Percentiles rank a stretch among this genome's conserved stretches.
These are phyloP conservation scores for Agonopterix alstromeriana DNA, from an alignment of 2,888 invertebrate genomes.

Conservation along the genomic window DNA sequence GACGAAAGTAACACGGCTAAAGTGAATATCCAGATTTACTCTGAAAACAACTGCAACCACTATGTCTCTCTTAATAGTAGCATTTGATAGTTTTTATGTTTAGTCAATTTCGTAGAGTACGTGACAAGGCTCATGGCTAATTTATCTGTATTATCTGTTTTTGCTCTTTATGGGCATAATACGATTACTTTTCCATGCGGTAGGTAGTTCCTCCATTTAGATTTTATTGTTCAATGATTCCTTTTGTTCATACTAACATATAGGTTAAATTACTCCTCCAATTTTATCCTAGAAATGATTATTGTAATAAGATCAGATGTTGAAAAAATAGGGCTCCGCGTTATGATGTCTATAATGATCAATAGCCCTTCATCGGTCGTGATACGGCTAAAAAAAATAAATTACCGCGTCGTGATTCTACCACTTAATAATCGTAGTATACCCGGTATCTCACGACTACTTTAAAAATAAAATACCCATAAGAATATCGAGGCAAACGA, in stretches of 20 bases:
- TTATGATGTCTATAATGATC: constrained; percentile 67
- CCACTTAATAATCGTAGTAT: constrained; percentile 70
- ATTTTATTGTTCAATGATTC: constrained; percentile 6
- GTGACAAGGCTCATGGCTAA: constrained; percentile 56
- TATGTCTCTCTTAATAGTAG: constrained; percentile 2
- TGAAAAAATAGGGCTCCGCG: constrained; percentile 38
- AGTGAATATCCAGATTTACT: constrained; percentile 8
- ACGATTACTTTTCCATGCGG: constrained; percentile 52
- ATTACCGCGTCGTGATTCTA: constrained; percentile 63
- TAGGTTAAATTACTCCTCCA: constrained; percentile 5
- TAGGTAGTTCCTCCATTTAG: constrained; percentile 32
- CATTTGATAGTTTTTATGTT: constrained; percentile 23
- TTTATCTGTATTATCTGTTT: constrained; percentile 46
- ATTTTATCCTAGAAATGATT: constrained; percentile 21
- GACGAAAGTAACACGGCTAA: constrained; percentile 21
- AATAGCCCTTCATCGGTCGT: constrained; percentile 63
- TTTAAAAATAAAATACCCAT: constrained; percentile 57
- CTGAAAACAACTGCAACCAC: constrained; percentile 16
- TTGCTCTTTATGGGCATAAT: constrained; percentile 24
- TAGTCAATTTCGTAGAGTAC: constrained; percentile 39
- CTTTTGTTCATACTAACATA: constrained; percentile 4
- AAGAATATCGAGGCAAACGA: constrained; percentile 50
- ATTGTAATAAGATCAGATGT: constrained; percentile 36
- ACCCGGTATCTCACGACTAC: constrained; percentile 72
- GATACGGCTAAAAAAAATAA: constrained; percentile 52